Percentiles rank a stretch among this genome's conserved stretches.
These are phyloP conservation scores for Progne subis DNA, from an alignment of 2,113 vertebrate species.

Conservation along the genomic window DNA sequence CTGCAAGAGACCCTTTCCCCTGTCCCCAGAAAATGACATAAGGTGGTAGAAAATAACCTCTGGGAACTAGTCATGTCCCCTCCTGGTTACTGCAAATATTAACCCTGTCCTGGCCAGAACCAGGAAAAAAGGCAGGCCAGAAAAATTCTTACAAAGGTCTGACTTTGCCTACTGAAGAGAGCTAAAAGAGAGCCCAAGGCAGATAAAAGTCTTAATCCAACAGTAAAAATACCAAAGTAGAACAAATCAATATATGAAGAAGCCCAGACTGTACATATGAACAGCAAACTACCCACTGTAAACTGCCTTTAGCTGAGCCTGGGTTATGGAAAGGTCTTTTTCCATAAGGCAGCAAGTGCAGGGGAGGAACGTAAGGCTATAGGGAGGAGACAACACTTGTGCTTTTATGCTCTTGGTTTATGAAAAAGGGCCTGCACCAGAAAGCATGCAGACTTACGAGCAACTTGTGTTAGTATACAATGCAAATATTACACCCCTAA, in stretches of 20 bases:
- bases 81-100: background rate
- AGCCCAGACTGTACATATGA: rapidly evolving
- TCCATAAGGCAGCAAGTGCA: background rate
- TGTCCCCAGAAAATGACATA: background rate
- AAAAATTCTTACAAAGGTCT: background rate
- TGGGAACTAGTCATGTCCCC: background rate
- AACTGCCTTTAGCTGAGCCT: background rate
- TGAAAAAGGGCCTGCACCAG: background rate
- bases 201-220: background rate
- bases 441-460: background rate
- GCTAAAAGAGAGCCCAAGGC: background rate
- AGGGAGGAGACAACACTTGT: background rate
- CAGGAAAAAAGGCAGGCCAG: background rate
- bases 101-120: background rate
- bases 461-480: background rate
- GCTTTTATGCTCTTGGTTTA: background rate
- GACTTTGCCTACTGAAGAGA: background rate
- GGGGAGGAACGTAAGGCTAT: background rate
- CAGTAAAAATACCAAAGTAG: background rate
- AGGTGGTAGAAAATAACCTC: background rate
- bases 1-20: background rate
- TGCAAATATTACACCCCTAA: background rate
- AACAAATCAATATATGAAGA: background rate
- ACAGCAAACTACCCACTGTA: background rate
- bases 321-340: background rate